phyloP scores from a whole-genome alignment of 2,113 vertebrate species.

The Mixornis gularis region DNA sequence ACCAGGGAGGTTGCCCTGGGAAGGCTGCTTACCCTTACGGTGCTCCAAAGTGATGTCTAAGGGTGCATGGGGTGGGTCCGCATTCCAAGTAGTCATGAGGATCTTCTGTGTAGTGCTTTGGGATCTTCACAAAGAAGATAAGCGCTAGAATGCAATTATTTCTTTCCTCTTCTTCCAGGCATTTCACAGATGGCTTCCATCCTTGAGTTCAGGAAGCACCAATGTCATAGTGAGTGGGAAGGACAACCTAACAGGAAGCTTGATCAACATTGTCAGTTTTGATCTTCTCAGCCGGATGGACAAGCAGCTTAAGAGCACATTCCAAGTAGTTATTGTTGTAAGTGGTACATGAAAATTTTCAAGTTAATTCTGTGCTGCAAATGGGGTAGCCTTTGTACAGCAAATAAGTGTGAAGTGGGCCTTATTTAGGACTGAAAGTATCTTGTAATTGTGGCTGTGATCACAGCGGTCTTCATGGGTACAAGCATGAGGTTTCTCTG shows the following conservation, averaged over 20 bases:
- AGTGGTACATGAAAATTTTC: slow-evolving; percentile 47
- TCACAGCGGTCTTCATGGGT: background rate
- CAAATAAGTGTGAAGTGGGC: background rate
- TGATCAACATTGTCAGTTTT: slow-evolving; percentile 93
- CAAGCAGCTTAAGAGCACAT: slow-evolving; percentile 78
- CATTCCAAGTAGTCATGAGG: background rate
- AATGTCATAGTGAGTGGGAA: slow-evolving; percentile 88
- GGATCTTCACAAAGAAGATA: background rate
- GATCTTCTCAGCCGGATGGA: slow-evolving; percentile 92
- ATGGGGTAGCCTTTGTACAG: background rate
- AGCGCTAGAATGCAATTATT: background rate
- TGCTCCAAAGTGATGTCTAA: background rate
- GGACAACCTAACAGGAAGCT: slow-evolving; percentile 76
- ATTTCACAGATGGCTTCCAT: slow-evolving; percentile 90
- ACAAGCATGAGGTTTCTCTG: background rate
- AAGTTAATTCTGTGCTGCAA: background rate
- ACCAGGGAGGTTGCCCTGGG: background rate
- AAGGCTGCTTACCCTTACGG: background rate
- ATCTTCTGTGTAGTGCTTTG: background rate
- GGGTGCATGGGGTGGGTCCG: background rate
- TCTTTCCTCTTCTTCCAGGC: slow-evolving; percentile 71
- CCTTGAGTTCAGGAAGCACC: slow-evolving; percentile 76
- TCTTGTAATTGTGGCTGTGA: background rate
- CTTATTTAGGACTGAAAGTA: background rate
- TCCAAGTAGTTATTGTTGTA: slow-evolving; percentile 91